These are phyloP conservation scores for Drosophila nikananu DNA, from an alignment of 1,140 invertebrate species.

Conservation along the genomic window DNA sequence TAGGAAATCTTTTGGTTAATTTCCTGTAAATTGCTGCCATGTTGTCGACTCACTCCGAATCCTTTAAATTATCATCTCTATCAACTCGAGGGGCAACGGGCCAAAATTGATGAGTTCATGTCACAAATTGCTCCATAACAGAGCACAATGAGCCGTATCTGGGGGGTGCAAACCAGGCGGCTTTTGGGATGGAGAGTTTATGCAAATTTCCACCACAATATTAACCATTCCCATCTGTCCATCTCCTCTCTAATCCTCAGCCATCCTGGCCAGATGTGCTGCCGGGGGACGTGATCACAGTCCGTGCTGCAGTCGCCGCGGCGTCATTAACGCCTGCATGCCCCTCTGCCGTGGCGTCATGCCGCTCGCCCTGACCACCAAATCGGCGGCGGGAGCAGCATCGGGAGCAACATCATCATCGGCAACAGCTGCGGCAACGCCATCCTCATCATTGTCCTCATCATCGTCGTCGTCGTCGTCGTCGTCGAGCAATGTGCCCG, in stretches of 20 bases:
- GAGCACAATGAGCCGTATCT: slow-evolving; percentile 55
- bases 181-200: slow-evolving; percentile 17
- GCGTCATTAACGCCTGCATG: slow-evolving; percentile 90
- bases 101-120: slow-evolving; percentile 53
- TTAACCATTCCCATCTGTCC: slow-evolving; percentile 42
- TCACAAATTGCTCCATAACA: slow-evolving; percentile 46
- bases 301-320: slow-evolving; percentile 90
- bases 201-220: slow-evolving; percentile 86
- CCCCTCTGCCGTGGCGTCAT: slow-evolving; percentile 91
- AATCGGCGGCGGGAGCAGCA: slow-evolving; percentile 50
- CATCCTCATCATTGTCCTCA: slow-evolving; percentile 21
- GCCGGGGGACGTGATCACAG: slow-evolving; percentile 92
- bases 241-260: slow-evolving; percentile 46
- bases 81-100: slow-evolving; percentile 18
- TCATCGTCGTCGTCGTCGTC: slow-evolving; percentile 27
- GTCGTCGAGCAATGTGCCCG: slow-evolving; percentile 60
- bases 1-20: slow-evolving; percentile 55
- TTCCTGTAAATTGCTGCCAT: slow-evolving; percentile 56
- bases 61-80: slow-evolving; percentile 49
- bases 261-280: slow-evolving; percentile 86
- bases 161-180: background rate
- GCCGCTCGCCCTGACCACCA: slow-evolving; percentile 77
- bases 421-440: slow-evolving; percentile 32
- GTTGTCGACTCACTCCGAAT: slow-evolving; percentile 43
- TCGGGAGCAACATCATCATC: slow-evolving; percentile 32